Conservation (phyloP, 2,797 vertebrate species). For the Gambelia wislizenii region DNA sequence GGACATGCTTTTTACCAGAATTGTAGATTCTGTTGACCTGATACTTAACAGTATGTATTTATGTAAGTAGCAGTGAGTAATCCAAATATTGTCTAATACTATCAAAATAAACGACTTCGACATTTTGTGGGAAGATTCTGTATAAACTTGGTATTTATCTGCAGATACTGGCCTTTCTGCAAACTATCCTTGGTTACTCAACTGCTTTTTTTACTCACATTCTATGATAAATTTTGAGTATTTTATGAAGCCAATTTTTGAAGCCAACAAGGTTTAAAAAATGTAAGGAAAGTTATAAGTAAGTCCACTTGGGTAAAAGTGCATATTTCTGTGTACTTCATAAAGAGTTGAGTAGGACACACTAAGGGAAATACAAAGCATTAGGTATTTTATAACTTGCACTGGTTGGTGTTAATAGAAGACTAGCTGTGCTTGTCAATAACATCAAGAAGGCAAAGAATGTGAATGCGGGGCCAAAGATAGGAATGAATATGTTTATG, state of each 20-base stretch:
- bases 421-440: not conserved
- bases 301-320: not conserved
- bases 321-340: not conserved
- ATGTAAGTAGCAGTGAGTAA: not conserved
- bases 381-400: not conserved
- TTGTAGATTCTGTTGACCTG: not conserved
- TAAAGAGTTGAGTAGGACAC: not conserved
- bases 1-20: not conserved
- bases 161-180: not conserved
- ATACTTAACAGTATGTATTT: not conserved
- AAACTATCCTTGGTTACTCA: not conserved
- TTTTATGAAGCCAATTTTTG: not conserved
- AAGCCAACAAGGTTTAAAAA: not conserved
- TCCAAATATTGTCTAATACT: not conserved
- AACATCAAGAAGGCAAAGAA: not conserved
- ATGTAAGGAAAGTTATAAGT: not conserved
- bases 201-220: not conserved
- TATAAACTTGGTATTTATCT: not conserved
- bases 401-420: not conserved
- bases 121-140: not conserved
- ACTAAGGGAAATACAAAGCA: not conserved
- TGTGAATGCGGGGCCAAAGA: not conserved
- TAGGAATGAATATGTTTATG: not conserved
- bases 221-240: not conserved
- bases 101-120: not conserved